Conservation (phyloP, 2,113 vertebrate genomes). For the Phrynosoma blainvillii region DNA sequence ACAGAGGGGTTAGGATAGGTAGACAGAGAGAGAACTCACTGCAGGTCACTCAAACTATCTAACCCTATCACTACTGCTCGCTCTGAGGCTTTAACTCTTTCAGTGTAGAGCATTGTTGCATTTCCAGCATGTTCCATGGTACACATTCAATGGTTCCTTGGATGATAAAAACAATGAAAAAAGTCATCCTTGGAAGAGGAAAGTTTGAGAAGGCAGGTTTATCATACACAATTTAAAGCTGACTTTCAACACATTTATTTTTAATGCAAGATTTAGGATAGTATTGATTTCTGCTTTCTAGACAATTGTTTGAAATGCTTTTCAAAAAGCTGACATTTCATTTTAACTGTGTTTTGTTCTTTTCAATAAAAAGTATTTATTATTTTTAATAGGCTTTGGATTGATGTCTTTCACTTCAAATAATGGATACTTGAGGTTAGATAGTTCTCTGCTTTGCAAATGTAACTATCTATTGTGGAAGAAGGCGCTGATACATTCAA, state of each 20-base stretch:
- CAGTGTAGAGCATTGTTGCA: too few relatives aligned
- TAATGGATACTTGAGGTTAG: not conserved
- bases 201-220: not conserved
- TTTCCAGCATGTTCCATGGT: not conserved
- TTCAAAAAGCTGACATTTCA: not conserved
- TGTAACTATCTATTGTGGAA: rapidly evolving
- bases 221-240: not conserved
- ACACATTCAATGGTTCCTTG: not conserved
- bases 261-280: not conserved
- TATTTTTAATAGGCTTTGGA: not conserved
- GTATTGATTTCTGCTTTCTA: not conserved
- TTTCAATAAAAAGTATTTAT: slow-evolving; percentile 12
- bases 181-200: not conserved
- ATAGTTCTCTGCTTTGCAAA: not conserved
- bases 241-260: not conserved
- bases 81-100: too few relatives aligned
- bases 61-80: too few relatives aligned
- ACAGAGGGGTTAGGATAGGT: too few relatives aligned
- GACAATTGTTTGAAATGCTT: slow-evolving; percentile 1
- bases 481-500: not conserved
- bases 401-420: not conserved
- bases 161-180: not conserved
- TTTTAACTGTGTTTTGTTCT: not conserved
- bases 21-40: too few relatives aligned
- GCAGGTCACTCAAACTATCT: too few relatives aligned